These are phyloP conservation scores for Athene cunicularia DNA, from an alignment of 2,113 vertebrate genomes.

Conservation along the genomic window DNA sequence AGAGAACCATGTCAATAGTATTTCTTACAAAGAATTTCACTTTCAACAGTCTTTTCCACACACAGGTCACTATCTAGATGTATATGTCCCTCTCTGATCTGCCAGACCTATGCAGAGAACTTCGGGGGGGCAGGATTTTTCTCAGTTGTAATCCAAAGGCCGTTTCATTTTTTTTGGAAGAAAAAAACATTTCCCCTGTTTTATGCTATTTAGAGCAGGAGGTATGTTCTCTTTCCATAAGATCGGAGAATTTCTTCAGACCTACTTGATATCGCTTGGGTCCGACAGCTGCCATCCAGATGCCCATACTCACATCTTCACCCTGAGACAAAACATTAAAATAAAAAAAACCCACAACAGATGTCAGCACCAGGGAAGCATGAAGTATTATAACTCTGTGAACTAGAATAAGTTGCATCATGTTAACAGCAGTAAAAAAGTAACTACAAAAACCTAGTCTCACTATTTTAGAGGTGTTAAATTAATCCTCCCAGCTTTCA, in stretches of 20 bases:
- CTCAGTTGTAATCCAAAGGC: background rate
- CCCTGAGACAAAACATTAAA: constrained; percentile 75
- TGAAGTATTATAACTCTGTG: background rate
- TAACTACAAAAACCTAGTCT: background rate
- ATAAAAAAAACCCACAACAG: background rate
- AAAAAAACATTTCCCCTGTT: background rate
- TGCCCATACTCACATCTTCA: constrained; percentile 99
- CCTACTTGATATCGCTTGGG: constrained; percentile 86
- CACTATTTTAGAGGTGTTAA: background rate
- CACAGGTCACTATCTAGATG: background rate
- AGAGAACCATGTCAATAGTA: background rate
- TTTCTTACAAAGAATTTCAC: background rate
- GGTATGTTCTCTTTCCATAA: background rate
- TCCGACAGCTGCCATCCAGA: constrained; percentile 98
- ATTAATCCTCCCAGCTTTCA: background rate
- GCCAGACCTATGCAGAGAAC: background rate
- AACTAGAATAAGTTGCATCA: background rate
- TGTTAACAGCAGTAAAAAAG: background rate
- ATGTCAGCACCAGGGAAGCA: background rate
- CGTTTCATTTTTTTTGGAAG: background rate
- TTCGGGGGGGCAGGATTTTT: background rate
- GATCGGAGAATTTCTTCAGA: background rate
- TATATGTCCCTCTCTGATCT: background rate
- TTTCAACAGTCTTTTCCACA: background rate
- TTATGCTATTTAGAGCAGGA: background rate